A percentile compares a stretch with the other conserved stretches of the same genome.
Conservation (phyloP, 2,113 vertebrate species). For the Silurus asotus region DNA sequence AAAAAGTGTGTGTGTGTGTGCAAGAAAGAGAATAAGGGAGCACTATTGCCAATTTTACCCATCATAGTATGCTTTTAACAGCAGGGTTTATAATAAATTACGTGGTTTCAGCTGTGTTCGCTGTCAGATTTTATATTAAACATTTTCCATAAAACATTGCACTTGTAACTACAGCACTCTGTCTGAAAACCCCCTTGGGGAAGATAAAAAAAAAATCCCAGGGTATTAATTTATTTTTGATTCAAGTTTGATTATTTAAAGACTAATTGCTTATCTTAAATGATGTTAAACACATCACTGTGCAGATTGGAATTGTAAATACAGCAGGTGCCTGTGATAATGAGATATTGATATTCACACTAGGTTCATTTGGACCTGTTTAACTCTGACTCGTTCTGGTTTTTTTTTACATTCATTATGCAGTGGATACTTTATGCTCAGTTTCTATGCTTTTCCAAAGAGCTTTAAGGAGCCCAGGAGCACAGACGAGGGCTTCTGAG, state of each 20-base stretch:
- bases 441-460: conserved; percentile 1
- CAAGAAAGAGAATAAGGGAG: conserved; percentile 17
- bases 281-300: conserved; percentile 30
- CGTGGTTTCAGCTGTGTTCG: conserved; percentile 11
- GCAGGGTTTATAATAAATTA: conserved; percentile 39
- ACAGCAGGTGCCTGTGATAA: conserved; percentile 21
- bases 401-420: conserved; percentile 29
- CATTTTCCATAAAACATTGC: conserved; percentile 40
- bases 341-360: conserved; percentile 39
- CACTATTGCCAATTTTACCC: conserved; percentile 15
- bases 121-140: conserved; percentile 42
- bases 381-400: conserved; percentile 1
- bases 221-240: conserved; percentile 35
- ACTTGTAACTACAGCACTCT: conserved; percentile 46
- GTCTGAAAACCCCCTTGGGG: conserved; percentile 22
- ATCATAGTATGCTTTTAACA: conserved; percentile 30
- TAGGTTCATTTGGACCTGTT: conserved; percentile 22
- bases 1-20: conserved; percentile 20
- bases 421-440: not conserved
- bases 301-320: conserved; percentile 34
- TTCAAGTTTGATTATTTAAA: conserved; percentile 18
- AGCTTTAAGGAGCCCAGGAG: not conserved
- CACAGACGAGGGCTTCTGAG: not conserved
- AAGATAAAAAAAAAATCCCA: conserved; percentile 11
- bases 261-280: conserved; percentile 35